Base-by-base conservation (phyloP, 2,113 vertebrate genomes). In the Anoura caudifer region DNA sequence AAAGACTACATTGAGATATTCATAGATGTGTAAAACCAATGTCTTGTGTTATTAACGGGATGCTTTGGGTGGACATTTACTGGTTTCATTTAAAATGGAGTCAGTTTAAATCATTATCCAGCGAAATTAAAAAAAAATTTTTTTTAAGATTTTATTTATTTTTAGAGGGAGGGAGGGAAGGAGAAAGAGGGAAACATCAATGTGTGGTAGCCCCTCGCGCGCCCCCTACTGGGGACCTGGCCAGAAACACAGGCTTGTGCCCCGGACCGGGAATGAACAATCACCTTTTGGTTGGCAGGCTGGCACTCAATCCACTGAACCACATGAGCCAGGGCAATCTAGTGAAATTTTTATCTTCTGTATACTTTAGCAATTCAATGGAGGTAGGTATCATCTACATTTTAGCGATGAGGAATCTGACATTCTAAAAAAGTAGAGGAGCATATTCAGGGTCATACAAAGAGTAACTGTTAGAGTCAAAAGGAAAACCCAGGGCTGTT, bases 401-500 rank as follows among this genome's bases (percentile, higher is more conserved):
- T 94, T 95, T 43, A 77, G 67, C 89, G 24, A 91, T 70, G 31
- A 96, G 82, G 26, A 90, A 79, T 81, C 14, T 38, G 26, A 93
- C 26, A 65, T 38, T 89, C 43, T 86, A n/a, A 63, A 91, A 87
- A 91, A 88, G 36, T 86, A 94, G 85, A 91, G 70, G 43, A 84
- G 54, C 22, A 61, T 56, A 79, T 45, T 96, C 88, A 94, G 95
- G 86, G 82, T 88, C 69, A 97, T 26, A 85, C 5, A 92, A 47
- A 20, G 24, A 86, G 26, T 67, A 86, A 85, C 52, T 83, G 45
- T 76, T 50, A 95, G 45, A 87, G 54, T 77, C 33, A 94, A 96
- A 96, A 96, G 92, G 59, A 94, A 95, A 96, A 92, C 20, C 38
- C 43, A 69, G 63, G 33, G 31, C 33, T 92, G 33, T 61, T 90